Conservation (phyloP, 1,140 invertebrate species). For the Drosophila simulans region DNA sequence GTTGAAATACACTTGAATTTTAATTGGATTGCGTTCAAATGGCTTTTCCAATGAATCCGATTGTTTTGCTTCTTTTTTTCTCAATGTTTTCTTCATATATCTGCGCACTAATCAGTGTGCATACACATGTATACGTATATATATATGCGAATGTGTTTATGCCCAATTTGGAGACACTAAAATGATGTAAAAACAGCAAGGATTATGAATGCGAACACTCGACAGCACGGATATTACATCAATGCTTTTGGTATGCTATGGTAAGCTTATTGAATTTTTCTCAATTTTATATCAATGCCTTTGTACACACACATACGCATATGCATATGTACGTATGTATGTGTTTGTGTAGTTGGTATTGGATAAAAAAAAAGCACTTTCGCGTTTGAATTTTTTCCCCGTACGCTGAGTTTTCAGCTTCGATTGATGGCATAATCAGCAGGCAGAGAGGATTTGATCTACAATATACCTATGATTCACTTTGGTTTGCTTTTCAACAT, state of each 20-base stretch:
- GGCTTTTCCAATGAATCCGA: not conserved
- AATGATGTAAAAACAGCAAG: not conserved
- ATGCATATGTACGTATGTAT: not conserved
- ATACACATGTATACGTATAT: not conserved
- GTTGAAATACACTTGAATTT: not conserved
- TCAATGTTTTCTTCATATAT: conserved; percentile 3
- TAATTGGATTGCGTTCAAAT: conserved; percentile 7
- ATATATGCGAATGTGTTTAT: not conserved
- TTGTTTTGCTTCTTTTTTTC: not conserved
- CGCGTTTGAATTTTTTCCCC: not conserved
- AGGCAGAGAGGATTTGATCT: not conserved
- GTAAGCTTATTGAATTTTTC: not conserved
- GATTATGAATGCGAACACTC: not conserved
- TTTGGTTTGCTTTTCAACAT: not conserved
- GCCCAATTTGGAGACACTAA: not conserved
- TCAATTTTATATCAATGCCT: not conserved
- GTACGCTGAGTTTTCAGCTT: not conserved
- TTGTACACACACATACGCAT: not conserved
- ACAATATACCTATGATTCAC: not conserved
- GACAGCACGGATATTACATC: conserved; percentile 16
- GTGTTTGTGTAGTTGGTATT: not conserved
- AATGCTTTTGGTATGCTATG: not conserved
- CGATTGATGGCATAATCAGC: not conserved
- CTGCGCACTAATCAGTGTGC: not conserved
- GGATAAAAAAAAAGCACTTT: conserved; percentile 4